These are phyloP conservation scores for Neogale vison DNA, from an alignment of 2,113 vertebrate species.

Conservation along the genomic window DNA sequence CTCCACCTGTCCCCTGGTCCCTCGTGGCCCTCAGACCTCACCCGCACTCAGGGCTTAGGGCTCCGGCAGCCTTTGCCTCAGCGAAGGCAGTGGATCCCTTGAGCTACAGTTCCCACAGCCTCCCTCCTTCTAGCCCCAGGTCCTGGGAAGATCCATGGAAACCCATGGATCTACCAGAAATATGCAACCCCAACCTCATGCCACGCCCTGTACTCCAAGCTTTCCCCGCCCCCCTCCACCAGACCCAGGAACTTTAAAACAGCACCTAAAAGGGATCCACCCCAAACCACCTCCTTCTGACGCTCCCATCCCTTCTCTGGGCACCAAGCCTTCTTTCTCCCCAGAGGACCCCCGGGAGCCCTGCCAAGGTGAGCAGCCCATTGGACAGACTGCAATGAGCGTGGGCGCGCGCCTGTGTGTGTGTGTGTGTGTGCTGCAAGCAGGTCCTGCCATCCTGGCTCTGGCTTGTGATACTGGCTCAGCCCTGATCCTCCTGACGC, in stretches of 20 bases:
- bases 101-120: not conserved
- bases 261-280: not conserved
- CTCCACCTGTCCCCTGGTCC: not conserved
- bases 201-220: not conserved
- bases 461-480: not conserved
- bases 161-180: constrained; percentile 27
- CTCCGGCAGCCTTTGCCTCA: not conserved
- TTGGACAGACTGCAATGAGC: not conserved
- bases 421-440: not conserved
- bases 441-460: not conserved
- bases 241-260: not conserved
- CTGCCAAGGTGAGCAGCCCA: not conserved
- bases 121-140: not conserved
- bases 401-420: too few species aligned
- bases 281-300: not conserved
- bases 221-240: not conserved
- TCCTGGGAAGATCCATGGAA: not conserved
- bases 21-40: not conserved
- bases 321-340: not conserved
- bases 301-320: not conserved
- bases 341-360: not conserved
- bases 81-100: not conserved
- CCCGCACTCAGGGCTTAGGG: not conserved
- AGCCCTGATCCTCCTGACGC: not conserved
- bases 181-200: constrained; percentile 3